These are phyloP conservation scores for Porites evermanni DNA, from an alignment of 92 coral and sea anemone genomes.

Conservation along the genomic window DNA sequence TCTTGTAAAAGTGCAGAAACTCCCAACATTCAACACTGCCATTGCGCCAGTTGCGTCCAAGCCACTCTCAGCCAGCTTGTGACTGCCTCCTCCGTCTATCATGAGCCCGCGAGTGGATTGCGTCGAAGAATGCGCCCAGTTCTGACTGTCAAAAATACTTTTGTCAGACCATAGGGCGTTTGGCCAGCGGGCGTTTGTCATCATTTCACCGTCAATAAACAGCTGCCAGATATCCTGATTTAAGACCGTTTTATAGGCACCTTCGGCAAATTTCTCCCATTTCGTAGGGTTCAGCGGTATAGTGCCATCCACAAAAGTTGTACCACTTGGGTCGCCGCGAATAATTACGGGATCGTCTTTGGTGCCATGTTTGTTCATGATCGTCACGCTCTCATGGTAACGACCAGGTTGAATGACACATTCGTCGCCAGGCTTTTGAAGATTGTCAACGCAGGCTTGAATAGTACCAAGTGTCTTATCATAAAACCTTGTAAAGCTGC, in stretches of 20 bases:
- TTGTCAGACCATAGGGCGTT: conserved; percentile 76
- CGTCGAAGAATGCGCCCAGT: conserved; percentile 76
- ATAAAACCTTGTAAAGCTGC: too few species aligned
- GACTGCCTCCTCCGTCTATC: conserved; percentile 68
- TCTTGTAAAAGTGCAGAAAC: conserved; percentile 76
- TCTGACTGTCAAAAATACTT: conserved; percentile 60
- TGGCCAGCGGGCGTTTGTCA: conserved; percentile 90
- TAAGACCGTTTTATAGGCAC: conserved; percentile 53
- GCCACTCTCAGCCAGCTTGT: conserved; percentile 75
- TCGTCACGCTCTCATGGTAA: conserved; percentile 74
- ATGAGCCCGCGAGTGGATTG: conserved; percentile 55
- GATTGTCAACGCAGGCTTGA: conserved; percentile 59
- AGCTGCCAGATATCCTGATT: conserved; percentile 66
- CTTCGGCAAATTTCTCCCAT: conserved; percentile 41
- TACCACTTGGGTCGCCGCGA: conserved; percentile 65
- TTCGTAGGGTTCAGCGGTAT: conserved; percentile 41
- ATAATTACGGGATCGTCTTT: conserved; percentile 57
- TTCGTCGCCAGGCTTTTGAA: conserved; percentile 61
- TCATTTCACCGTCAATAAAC: conserved; percentile 68
- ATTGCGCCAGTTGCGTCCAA: conserved; percentile 75
- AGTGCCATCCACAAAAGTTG: conserved; percentile 75
- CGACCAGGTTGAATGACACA: conserved; percentile 61
- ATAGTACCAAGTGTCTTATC: not conserved
- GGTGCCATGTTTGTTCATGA: conserved; percentile 71
- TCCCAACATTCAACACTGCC: conserved; percentile 82